Evolutionary conservation across 2,888 invertebrate genomes (phyloP).

Genomic region (Apomyelois bistriatella): DNA sequence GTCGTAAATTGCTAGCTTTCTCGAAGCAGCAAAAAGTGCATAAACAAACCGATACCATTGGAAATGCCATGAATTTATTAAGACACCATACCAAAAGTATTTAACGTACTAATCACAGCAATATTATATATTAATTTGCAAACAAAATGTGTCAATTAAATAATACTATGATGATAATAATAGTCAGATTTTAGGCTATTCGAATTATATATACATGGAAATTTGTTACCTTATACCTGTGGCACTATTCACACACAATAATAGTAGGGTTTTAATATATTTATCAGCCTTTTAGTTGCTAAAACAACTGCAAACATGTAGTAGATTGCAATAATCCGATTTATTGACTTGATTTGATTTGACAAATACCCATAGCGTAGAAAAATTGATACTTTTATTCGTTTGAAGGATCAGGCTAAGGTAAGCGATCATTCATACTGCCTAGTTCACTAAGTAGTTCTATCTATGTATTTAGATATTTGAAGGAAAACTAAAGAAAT

Average conservation of each 20-base stretch:
- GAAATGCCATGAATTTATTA: neutral
- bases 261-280: neutral
- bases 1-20: constrained; percentile 30
- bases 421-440: too few species aligned
- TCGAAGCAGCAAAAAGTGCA: constrained; percentile 13
- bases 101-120: neutral
- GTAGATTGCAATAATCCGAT: constrained; percentile 12
- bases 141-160: neutral
- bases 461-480: too few species aligned
- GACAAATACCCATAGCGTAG: constrained; percentile 47
- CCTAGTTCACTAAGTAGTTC: too few species aligned
- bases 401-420: too few species aligned
- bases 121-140: neutral
- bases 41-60: neutral
- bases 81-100: neutral
- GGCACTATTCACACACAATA: neutral
- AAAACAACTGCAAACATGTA: constrained; percentile 36
- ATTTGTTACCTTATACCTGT: neutral
- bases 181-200: neutral
- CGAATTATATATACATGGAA: neutral
- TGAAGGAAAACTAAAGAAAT: too few species aligned
- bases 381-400: constrained; percentile 23
- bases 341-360: neutral
- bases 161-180: neutral
- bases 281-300: neutral